A percentile compares a stretch with the other conserved stretches of the same genome.
phyloP scores from a whole-genome alignment of 1,140 invertebrate species.

The Calliopsis andreniformis region DNA sequence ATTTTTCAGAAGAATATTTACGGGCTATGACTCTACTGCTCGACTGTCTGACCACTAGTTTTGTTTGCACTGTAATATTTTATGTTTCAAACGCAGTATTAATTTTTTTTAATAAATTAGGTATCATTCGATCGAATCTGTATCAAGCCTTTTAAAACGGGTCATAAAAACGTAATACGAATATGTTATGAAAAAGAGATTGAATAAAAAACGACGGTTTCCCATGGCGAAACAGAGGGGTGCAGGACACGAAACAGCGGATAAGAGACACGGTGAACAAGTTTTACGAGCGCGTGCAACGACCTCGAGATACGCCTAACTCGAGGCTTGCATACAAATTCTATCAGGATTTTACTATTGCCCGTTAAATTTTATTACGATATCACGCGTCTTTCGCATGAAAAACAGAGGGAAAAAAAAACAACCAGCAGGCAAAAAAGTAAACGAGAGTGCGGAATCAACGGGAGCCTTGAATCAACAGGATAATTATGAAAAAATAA shows the following conservation, averaged over 20 bases:
- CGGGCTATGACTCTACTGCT: no score
- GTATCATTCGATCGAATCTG: constrained; percentile 1
- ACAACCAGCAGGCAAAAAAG: no score
- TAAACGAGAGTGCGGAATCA: no score
- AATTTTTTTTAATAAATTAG: no score
- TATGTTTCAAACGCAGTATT: no score
- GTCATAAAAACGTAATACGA: not conserved
- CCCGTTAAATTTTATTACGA: constrained; percentile 37
- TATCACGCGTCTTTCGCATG: not conserved
- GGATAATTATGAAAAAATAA: constrained; percentile 36
- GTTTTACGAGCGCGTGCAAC: constrained; percentile 60
- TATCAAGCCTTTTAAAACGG: not conserved
- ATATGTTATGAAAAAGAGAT: not conserved
- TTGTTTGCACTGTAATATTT: no score
- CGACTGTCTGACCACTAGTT: no score
- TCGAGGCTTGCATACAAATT: constrained; percentile 49
- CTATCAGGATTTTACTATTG: constrained; percentile 51
- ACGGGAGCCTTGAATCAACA: not conserved
- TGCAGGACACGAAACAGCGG: not conserved
- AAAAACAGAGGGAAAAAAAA: not conserved
- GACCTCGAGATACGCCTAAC: constrained; percentile 34
- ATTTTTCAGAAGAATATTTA: no score
- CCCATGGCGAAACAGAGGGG: not conserved
- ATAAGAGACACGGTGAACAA: not conserved
- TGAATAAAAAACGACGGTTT: not conserved